Evolutionary conservation across 2,888 invertebrate species (phyloP).

Genomic region (Agrochola lychnidis): DNA sequence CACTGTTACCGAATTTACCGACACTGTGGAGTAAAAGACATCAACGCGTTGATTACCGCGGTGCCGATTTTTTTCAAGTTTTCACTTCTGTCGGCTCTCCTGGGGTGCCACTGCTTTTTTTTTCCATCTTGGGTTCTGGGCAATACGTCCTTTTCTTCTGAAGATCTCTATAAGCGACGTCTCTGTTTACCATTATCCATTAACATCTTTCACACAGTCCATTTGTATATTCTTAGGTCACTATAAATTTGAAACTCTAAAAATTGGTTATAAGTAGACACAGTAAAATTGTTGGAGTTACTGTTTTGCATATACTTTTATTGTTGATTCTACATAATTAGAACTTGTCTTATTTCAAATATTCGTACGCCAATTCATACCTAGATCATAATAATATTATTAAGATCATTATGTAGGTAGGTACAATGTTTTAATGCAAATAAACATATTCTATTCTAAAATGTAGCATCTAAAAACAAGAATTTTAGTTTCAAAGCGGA

Average conservation of each 20-base stretch:
- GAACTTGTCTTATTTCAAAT: background rate
- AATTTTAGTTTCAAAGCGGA: constrained; percentile 15
- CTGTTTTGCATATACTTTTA: background rate
- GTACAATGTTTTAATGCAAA: background rate
- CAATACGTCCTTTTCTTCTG: too few relatives aligned
- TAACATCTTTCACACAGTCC: background rate
- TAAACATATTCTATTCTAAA: background rate
- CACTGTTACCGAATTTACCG: too few relatives aligned
- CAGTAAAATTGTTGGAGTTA: background rate
- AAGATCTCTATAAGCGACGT: background rate
- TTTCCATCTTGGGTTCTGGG: too few relatives aligned
- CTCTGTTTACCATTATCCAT: background rate
- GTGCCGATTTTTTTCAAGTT: too few relatives aligned
- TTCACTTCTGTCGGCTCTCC: too few relatives aligned
- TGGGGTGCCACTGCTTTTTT: too few relatives aligned
- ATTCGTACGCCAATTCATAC: background rate
- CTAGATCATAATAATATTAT: background rate
- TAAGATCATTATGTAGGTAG: background rate
- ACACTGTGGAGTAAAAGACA: too few relatives aligned
- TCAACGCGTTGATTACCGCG: too few relatives aligned
- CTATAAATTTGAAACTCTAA: background rate
- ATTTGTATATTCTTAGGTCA: background rate
- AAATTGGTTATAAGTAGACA: background rate
- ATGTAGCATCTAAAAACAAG: background rate
- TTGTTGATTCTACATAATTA: background rate